phyloP scores from a whole-genome alignment of 1,140 invertebrate genomes.

The Drosophila ironensis region DNA sequence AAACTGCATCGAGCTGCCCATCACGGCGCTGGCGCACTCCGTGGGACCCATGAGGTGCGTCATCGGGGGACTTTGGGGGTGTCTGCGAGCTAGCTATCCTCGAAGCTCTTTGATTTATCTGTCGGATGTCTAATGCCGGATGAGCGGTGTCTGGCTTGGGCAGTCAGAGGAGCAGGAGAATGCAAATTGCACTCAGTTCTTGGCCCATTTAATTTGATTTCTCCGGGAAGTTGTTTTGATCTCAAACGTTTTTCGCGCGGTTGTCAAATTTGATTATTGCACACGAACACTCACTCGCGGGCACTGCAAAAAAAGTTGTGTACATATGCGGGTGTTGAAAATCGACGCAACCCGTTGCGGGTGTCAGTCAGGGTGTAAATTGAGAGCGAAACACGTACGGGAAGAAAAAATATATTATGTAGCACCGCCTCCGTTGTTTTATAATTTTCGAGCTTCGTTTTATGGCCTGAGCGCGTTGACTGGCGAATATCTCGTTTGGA shows the following conservation, averaged over 20 bases:
- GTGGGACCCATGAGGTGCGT: constrained; percentile 76
- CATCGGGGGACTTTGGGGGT: constrained; percentile 29
- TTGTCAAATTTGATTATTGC: constrained; percentile 76
- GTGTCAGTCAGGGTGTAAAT: constrained; percentile 39
- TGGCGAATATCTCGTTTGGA: constrained; percentile 38
- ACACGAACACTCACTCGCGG: constrained; percentile 9
- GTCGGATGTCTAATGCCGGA: not conserved
- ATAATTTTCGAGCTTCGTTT: constrained; percentile 36
- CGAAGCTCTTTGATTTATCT: not conserved
- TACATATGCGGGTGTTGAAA: constrained; percentile 22
- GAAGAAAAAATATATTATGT: not conserved
- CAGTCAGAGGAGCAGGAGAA: constrained; percentile 23
- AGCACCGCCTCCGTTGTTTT: constrained; percentile 12
- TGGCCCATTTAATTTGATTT: constrained; percentile 50
- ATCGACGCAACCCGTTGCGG: constrained; percentile 21
- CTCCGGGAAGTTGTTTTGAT: constrained; percentile 53
- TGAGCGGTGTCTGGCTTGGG: not conserved
- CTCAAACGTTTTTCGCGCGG: constrained; percentile 68
- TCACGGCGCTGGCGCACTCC: constrained; percentile 71
- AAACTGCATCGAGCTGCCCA: constrained; percentile 71
- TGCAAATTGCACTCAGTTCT: constrained; percentile 7
- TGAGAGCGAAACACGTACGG: constrained; percentile 3
- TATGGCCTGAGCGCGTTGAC: constrained; percentile 61
- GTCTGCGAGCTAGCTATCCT: too few species aligned
- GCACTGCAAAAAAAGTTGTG: constrained; percentile 45